These are phyloP conservation scores for Acrossocheilus fasciatus DNA, from an alignment of 2,797 vertebrate genomes.

Conservation along the genomic window DNA sequence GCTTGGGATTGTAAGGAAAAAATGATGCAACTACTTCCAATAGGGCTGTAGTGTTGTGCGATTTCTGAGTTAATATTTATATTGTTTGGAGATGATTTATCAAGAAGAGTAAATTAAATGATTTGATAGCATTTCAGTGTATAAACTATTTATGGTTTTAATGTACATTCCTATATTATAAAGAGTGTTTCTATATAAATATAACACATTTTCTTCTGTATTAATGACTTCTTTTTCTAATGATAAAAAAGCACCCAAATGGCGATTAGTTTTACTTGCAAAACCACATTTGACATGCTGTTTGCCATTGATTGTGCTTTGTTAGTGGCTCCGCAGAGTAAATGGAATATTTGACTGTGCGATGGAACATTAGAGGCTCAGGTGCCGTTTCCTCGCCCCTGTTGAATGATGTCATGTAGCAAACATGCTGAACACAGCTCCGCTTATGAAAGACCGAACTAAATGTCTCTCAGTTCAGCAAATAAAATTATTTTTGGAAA, in stretches of 20 bases:
- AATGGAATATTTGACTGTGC: slow-evolving; percentile 59
- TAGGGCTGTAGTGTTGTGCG: slow-evolving; percentile 36
- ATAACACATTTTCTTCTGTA: not conserved
- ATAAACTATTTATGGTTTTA: slow-evolving; percentile 29
- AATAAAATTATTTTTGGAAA: slow-evolving; percentile 39
- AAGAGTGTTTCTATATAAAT: slow-evolving; percentile 9
- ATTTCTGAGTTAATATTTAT: slow-evolving; percentile 61
- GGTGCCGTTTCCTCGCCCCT: slow-evolving; percentile 49
- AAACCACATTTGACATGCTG: slow-evolving; percentile 30
- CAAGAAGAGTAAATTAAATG: not conserved
- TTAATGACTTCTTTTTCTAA: not conserved
- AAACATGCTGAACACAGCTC: slow-evolving; percentile 41
- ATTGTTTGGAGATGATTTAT: slow-evolving; percentile 4
- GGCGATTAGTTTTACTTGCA: slow-evolving; percentile 37
- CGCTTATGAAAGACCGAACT: slow-evolving; percentile 24
- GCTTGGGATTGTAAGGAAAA: slow-evolving; percentile 22
- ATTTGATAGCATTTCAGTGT: slow-evolving; percentile 10
- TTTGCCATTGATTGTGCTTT: slow-evolving; percentile 37
- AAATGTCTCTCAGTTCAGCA: slow-evolving; percentile 20
- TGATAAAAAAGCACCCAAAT: not conserved
- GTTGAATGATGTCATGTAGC: slow-evolving; percentile 54
- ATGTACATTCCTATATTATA: slow-evolving; percentile 30
- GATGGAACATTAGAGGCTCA: slow-evolving; percentile 56
- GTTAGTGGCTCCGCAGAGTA: slow-evolving; percentile 39
- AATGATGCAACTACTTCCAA: slow-evolving; percentile 31